Base-by-base conservation (phyloP, 2,797 vertebrate species). In the Echiichthys vipera region DNA sequence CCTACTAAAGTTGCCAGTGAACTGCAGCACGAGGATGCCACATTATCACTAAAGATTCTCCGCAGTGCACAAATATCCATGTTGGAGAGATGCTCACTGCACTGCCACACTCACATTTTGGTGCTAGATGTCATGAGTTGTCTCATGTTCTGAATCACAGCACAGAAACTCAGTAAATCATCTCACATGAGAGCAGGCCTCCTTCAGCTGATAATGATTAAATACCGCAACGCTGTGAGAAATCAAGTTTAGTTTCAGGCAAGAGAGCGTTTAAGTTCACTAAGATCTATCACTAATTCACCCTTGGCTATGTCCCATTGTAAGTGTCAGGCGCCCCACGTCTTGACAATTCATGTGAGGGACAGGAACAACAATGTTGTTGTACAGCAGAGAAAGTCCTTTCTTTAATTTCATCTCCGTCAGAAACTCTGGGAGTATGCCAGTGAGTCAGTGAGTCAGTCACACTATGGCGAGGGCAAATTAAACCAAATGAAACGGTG, bases 151-250 rank as follows among this genome's bases (percentile, higher is more conserved):
- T 56, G 32, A 74, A 77, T 81, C 56, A 71, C 39, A 46, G 29
- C 20, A 11, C 43, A 63, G 45, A 62, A 71, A 57, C 43, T 57
- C 64, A 50, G 42, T 85, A 77, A 80, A 75, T 27, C 46, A 24
- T 75, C 75, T 90, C 87, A 85, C 85, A 81, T 84, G 85, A 88
- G 69, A 59, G 57, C 2, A 5, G 20, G 18, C 32, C 27, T 61
- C 45, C 55, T 73, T 84, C 84, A 84, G 82, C 80, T 85, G 84
- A 87, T 71, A 76, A n/a, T 36, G n/a, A 87, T 90, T 84, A 88
- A 53, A 74, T 15, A 30, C 58, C 57, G n/a, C 17, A 40, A 50
- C 32, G 58, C 42, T 50, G 50, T 7, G 14, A 43, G 36, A 51
- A 29, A 58, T 65, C 20, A 14, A 46, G 47, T 36, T 46, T 40